Percentiles rank a stretch among this genome's conserved stretches.
Conservation (phyloP, 2,797 vertebrate genomes). For the Octomys mimax region DNA sequence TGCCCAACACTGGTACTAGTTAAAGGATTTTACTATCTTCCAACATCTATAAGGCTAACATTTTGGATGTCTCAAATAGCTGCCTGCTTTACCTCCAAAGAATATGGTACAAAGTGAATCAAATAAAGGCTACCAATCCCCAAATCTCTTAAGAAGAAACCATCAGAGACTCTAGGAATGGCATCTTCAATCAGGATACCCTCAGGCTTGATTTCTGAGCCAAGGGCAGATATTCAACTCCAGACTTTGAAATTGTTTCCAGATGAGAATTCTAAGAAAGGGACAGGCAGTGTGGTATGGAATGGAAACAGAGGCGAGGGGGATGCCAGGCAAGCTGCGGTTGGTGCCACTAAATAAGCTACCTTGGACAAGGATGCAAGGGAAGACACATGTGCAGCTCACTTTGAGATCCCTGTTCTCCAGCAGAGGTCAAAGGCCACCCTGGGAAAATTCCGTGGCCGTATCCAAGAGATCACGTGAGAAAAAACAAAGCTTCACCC, state of each 20-base stretch:
- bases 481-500: neutral
- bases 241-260: slow-evolving; percentile 68
- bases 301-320: neutral
- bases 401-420: neutral
- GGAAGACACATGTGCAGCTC: neutral
- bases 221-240: slow-evolving; percentile 57
- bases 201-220: slow-evolving; percentile 78
- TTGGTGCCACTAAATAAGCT: neutral
- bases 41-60: slow-evolving; percentile 12
- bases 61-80: slow-evolving; percentile 13
- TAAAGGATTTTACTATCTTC: slow-evolving; percentile 47
- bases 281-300: neutral
- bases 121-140: slow-evolving; percentile 51
- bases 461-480: neutral
- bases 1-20: neutral
- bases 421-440: neutral
- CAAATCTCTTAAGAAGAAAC: slow-evolving; percentile 68
- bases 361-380: neutral
- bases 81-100: slow-evolving; percentile 16
- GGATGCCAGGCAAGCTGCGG: neutral
- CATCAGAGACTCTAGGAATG: slow-evolving; percentile 54
- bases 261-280: slow-evolving; percentile 6
- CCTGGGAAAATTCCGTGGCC: no score
- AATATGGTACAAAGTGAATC: slow-evolving; percentile 44
- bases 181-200: slow-evolving; percentile 75